phyloP scores from a whole-genome alignment of 2,888 invertebrate species.

The Pteria penguin region DNA sequence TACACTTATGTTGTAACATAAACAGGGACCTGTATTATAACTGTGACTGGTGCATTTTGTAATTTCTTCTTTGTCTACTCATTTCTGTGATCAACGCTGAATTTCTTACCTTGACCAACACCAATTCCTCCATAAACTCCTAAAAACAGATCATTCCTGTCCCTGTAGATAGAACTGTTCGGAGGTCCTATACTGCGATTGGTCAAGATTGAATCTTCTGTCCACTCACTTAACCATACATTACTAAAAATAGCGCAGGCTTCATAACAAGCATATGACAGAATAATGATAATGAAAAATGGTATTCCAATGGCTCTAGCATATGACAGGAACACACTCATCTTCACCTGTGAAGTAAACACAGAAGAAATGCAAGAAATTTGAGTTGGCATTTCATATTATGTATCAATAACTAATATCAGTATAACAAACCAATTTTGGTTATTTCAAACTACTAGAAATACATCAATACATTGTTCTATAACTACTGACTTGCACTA shows the following conservation, averaged over 20 bases:
- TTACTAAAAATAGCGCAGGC: slow-evolving; percentile 55
- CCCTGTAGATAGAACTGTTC: slow-evolving; percentile 55
- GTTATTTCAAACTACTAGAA: too few relatives aligned
- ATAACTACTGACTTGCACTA: too few relatives aligned
- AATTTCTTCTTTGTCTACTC: too few relatives aligned
- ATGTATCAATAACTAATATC: too few relatives aligned
- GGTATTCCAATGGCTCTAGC: slow-evolving; percentile 67
- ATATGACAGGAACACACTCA: slow-evolving; percentile 72
- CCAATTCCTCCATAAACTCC: slow-evolving; percentile 71
- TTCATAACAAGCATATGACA: slow-evolving; percentile 56
- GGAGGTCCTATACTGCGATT: slow-evolving; percentile 61
- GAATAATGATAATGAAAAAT: slow-evolving; percentile 59
- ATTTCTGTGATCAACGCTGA: too few relatives aligned
- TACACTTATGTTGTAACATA: background rate
- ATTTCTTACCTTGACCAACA: slow-evolving; percentile 21
- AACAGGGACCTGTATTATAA: background rate
- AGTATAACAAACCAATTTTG: too few relatives aligned
- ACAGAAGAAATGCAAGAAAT: too few relatives aligned
- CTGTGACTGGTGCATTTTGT: too few relatives aligned
- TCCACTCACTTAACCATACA: slow-evolving; percentile 73
- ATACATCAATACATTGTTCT: too few relatives aligned
- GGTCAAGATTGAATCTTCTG: slow-evolving; percentile 62
- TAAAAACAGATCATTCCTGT: slow-evolving; percentile 64
- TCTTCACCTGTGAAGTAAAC: slow-evolving; percentile 67
- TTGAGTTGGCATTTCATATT: too few relatives aligned